Conservation (phyloP, 1,140 invertebrate species). For the Metaphire vulgaris region DNA sequence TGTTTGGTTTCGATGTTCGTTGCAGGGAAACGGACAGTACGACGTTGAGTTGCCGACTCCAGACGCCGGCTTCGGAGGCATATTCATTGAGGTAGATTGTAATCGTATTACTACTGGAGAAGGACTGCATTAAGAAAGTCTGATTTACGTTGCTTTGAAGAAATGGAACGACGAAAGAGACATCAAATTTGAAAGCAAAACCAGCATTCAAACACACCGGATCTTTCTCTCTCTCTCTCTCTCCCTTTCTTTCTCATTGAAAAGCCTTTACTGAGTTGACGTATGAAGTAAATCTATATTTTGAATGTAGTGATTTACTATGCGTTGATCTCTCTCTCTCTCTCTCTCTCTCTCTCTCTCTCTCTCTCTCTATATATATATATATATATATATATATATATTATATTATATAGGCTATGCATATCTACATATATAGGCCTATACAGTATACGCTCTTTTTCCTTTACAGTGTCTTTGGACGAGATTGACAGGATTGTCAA, state of each 20-base stretch:
- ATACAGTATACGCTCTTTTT: neutral
- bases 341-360: neutral
- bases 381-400: neutral
- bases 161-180: no score
- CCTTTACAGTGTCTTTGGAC: neutral
- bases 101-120: neutral
- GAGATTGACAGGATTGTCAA: conserved; percentile 29
- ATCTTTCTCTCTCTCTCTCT: neutral
- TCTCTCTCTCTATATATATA: neutral
- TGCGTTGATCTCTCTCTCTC: neutral
- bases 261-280: no score
- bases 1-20: neutral
- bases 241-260: no score
- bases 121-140: neutral
- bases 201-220: neutral
- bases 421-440: neutral
- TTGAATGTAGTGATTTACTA: neutral
- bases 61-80: neutral
- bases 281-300: neutral
- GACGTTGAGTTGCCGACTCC: neutral
- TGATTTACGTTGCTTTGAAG: neutral
- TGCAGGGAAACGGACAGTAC: neutral
- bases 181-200: neutral
- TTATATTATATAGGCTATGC: neutral
- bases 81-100: neutral